Base-by-base conservation (phyloP, 1,140 invertebrate genomes). In the Aphaenogaster ashmeadi region DNA sequence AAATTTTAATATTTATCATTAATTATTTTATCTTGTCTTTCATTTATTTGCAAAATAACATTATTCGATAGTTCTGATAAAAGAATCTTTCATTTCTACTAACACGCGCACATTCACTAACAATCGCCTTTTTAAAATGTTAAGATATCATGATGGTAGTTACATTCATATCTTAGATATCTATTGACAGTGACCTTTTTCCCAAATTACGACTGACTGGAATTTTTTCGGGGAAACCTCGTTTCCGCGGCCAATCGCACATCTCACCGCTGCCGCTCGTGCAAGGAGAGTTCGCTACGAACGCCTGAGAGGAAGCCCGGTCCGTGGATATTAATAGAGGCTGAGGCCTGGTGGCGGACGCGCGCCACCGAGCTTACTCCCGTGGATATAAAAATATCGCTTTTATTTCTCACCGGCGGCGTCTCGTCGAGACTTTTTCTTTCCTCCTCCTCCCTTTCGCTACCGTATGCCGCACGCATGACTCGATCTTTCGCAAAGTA, bases 251-350 rank as follows among this genome's bases (percentile, higher is more conserved):
- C 21, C 52, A 47, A 69, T 80, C 36, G 44, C 44, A 47, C 38
- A 50, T 83, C 54, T 74, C 41, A 18, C 6, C 13, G 13, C 11
- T 67, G 21, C 41, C 44, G 47, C 8, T 74, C 41, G 67, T 74
- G 33, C 52, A 47, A 75, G 75, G 80, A 60, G 41, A 62, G 60
- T 88, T 87, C 47, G 66, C 33, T 83, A 83, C 33, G 67, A 44
- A 71, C 44, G 64, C 5, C 6, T 85, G 89, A 93, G 89, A 94
- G 90, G 90, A 92, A 93, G 91, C 92, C 90, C 91, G 90, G 94
- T 89, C 92, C 87, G 88, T 90, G 91, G 94, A 94, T 95, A 95
- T 95, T 95, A 94, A 95, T 95, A 95, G 95, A 94, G 93, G 74
- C 90, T 92, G 92, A 94, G 93, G 92, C 93, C 93, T 90, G 93